Percentiles rank a stretch among this genome's conserved stretches.
phyloP scores from a whole-genome alignment of 2,888 invertebrate genomes.

The Terebella lapidaria region DNA sequence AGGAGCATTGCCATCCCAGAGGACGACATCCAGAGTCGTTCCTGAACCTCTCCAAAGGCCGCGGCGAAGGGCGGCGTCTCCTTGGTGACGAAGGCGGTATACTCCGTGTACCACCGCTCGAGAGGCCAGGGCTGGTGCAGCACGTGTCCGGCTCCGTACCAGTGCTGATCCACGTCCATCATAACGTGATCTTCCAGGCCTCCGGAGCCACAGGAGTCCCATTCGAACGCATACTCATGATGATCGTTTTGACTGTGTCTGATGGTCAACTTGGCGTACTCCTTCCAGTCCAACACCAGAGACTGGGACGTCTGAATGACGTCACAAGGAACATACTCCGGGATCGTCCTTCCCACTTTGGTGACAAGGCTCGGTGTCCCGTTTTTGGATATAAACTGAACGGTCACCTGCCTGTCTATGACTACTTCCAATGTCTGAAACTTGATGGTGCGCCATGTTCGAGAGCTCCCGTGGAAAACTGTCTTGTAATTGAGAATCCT shows the following conservation, averaged over 20 bases:
- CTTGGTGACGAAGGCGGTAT: background rate
- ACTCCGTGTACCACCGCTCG: background rate
- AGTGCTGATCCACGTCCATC: background rate
- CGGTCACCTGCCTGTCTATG: background rate
- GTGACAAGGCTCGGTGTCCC: background rate
- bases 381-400: background rate
- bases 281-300: background rate
- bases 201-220: background rate
- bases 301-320: background rate
- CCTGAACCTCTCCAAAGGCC: slow-evolving; percentile 2
- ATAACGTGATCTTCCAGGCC: background rate
- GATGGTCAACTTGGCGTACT: background rate
- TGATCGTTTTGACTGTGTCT: background rate
- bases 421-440: background rate
- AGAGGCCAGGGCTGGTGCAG: background rate
- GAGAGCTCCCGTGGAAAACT: background rate
- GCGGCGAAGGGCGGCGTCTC: background rate
- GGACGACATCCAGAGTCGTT: slow-evolving; percentile 61
- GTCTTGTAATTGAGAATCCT: background rate
- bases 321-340: background rate
- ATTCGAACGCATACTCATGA: background rate
- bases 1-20: slow-evolving; percentile 67
- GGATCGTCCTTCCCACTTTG: background rate
- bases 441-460: background rate
- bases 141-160: background rate